Percentiles rank a stretch among this genome's conserved stretches.
phyloP scores from a whole-genome alignment of 2,797 vertebrate species.

The Siniperca scherzeri region DNA sequence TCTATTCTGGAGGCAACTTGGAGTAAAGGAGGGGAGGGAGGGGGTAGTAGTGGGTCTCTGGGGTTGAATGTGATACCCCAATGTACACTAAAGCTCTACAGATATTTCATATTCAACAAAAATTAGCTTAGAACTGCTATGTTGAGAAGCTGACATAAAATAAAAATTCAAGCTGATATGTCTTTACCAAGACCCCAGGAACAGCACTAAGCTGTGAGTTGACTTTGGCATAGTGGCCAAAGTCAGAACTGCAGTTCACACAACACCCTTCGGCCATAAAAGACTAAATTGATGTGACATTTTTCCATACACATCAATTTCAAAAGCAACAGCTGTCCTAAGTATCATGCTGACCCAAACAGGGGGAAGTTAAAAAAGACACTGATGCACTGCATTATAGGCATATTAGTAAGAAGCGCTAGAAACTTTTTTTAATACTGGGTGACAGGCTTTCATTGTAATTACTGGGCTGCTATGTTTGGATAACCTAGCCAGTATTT shows the following conservation, averaged over 20 bases:
- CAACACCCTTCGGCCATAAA: neutral
- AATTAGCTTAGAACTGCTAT: neutral
- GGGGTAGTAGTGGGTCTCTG: constrained; percentile 14
- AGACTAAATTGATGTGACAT: neutral
- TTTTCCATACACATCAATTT: neutral
- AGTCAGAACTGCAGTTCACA: neutral
- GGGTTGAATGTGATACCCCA: constrained; percentile 34
- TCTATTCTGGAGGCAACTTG: constrained; percentile 20
- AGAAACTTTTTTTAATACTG: neutral
- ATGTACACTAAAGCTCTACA: neutral
- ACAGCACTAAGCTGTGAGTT: neutral
- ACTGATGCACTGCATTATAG: neutral
- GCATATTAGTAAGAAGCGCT: neutral
- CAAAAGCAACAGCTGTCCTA: neutral
- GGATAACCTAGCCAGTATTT: neutral
- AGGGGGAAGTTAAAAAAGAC: neutral
- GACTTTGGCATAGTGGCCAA: neutral
- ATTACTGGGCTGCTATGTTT: no score
- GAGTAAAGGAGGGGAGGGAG: constrained; percentile 3
- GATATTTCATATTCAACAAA: neutral
- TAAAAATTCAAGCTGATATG: neutral
- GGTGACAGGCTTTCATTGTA: no score
- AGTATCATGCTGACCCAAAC: neutral
- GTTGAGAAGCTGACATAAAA: neutral
- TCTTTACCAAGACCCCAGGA: neutral